Percentiles rank a stretch among this genome's conserved stretches.
phyloP scores from a whole-genome alignment of 2,113 vertebrate genomes.

The Psilopogon haemacephalus region DNA sequence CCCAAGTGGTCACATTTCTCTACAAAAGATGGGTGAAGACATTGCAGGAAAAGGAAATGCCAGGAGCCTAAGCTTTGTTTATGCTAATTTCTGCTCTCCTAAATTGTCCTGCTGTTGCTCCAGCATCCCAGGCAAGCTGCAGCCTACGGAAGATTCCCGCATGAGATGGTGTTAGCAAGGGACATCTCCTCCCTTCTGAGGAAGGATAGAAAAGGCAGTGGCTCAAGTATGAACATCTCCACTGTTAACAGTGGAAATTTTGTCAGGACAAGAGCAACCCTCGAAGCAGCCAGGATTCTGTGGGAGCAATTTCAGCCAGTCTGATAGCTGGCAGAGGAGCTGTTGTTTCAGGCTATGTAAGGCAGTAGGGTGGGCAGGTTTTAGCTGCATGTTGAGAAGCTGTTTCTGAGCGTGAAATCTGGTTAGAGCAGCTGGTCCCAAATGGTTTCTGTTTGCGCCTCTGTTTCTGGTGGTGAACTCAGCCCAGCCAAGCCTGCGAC shows the following conservation, averaged over 20 bases:
- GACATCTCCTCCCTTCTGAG: neutral
- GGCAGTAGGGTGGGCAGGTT: neutral
- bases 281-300: neutral
- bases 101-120: neutral
- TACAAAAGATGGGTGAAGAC: slow-evolving; percentile 29
- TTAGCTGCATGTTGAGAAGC: neutral
- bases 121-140: neutral
- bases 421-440: slow-evolving; percentile 62
- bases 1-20: neutral
- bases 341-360: slow-evolving; percentile 14
- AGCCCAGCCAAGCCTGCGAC: neutral
- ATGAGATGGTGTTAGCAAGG: neutral
- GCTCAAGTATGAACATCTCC: neutral
- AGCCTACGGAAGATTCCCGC: neutral
- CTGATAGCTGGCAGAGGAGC: slow-evolving; percentile 12
- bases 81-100: neutral
- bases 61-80: neutral
- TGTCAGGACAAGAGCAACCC: neutral
- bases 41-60: neutral
- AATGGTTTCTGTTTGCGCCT: slow-evolving; percentile 46
- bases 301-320: neutral
- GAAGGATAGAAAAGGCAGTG: neutral
- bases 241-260: neutral
- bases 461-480: slow-evolving; percentile 35
- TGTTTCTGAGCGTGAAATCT: slow-evolving; percentile 4